These are phyloP conservation scores for Drosophila ercepeae DNA, from an alignment of 1,140 invertebrate species.

Conservation along the genomic window DNA sequence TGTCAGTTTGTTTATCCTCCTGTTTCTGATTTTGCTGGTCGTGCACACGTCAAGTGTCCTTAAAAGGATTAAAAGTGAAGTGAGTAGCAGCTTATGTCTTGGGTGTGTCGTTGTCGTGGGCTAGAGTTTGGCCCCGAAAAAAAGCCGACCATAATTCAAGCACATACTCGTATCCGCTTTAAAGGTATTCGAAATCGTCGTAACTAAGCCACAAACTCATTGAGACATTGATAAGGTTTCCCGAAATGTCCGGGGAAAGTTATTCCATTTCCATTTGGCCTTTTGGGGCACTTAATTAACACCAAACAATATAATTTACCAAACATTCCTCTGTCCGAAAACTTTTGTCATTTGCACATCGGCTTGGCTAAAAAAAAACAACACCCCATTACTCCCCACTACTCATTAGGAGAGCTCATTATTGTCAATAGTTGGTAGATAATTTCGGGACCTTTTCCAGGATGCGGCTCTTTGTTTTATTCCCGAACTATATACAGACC, in stretches of 20 bases:
- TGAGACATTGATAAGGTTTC: constrained; percentile 3
- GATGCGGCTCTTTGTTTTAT: constrained; percentile 21
- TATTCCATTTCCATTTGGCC: constrained; percentile 32
- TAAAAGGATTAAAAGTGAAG: constrained; percentile 80
- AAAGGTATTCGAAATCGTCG: too few species aligned
- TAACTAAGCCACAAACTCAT: too few species aligned
- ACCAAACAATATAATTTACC: constrained; percentile 38
- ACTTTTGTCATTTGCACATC: constrained; percentile 77
- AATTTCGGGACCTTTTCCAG: constrained; percentile 35
- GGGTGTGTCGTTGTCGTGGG: constrained; percentile 74
- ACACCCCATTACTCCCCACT: constrained; percentile 14
- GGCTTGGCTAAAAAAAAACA: neutral
- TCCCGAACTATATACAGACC: neutral
- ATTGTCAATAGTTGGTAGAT: constrained; percentile 78
- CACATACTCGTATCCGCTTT: too few species aligned
- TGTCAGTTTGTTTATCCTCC: too few species aligned
- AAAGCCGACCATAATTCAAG: neutral
- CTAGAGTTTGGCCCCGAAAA: constrained; percentile 43
- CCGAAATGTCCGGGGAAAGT: constrained; percentile 12
- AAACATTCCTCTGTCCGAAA: constrained; percentile 40
- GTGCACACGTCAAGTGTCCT: constrained; percentile 76
- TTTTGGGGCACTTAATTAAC: constrained; percentile 47
- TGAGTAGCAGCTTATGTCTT: constrained; percentile 80
- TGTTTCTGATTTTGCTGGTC: constrained; percentile 23
- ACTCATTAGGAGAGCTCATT: constrained; percentile 81